Evolutionary conservation across 2,888 invertebrate species (phyloP), one percentile per base, ranked within the genome.

Genomic region (Coleophora deauratella): DNA sequence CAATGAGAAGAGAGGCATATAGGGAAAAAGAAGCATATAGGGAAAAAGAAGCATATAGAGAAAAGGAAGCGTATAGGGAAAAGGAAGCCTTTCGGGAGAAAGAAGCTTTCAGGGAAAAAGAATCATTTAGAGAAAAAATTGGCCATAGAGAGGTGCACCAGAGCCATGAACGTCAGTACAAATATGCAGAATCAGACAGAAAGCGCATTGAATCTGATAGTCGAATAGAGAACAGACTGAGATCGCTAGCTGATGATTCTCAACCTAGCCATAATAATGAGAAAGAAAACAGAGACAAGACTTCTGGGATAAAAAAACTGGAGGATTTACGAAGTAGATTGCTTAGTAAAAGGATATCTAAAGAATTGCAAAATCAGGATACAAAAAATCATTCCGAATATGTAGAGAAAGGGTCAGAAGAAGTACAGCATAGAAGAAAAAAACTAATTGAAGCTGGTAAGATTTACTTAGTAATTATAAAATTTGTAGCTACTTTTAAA

Each of bases 281-380:
- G 62, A 86, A 86, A 60, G 87, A 86, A 62, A 81, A 82, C 48
- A 75, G 81, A 43, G 81, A 80, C 43, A 75, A 72, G 49, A 70
- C 75, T 28, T 78, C 84, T 37, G 89, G 89, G 37, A 88, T 87
- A 50, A 87, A 88, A 52, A 89, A 92, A 43, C 80, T 93, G 45
- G 92, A 93, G 64, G 94, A 94, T 73, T 81, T 94, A 61, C 87
- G 94, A 53, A 92, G 91, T 55, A 88, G 93, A 59, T 77, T 92
- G 50, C 66, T 92, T 14, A 91, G 90, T 64, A 92, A 92, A 71
- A 81, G 90, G 54, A 91, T 88, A 71, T 89, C 87, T 60, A 92
- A 91, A 57, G 91, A 91, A 44, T 86, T 88, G 42, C 88, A 88
- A 42, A 87, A 64, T 44, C 87, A 88, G 48, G 77, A 85, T 43